These are phyloP conservation scores for Pangasius krempfi DNA, from an alignment of 2,797 vertebrate species.

Conservation along the genomic window DNA sequence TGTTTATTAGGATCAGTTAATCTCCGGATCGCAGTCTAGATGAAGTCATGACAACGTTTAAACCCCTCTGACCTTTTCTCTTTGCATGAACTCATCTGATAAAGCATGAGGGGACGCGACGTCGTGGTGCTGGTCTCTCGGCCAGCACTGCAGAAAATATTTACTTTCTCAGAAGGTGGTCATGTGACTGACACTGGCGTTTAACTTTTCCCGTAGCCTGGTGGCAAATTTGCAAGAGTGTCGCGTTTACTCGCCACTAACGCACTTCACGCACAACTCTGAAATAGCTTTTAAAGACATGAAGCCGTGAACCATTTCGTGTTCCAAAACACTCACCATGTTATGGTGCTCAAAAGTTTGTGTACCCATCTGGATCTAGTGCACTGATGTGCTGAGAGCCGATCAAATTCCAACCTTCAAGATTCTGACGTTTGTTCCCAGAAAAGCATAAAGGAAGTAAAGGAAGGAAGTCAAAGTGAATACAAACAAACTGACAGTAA, in stretches of 20 bases:
- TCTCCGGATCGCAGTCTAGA: too few relatives aligned
- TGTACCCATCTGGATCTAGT: neutral
- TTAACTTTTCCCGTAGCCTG: neutral
- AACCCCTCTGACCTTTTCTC: neutral
- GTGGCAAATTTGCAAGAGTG: neutral
- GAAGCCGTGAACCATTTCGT: neutral
- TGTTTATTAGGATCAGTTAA: constrained; percentile 16
- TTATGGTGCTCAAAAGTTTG: neutral
- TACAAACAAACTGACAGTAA: neutral
- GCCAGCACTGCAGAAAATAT: neutral
- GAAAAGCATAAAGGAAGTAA: neutral
- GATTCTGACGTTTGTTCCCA: neutral
- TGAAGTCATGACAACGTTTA: neutral
- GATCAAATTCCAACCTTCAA: neutral
- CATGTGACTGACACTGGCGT: neutral
- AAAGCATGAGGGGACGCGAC: neutral
- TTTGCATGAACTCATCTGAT: neutral
- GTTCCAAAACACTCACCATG: neutral
- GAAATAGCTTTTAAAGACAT: neutral
- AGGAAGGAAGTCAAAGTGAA: neutral
- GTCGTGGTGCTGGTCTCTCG: neutral
- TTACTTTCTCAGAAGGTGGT: neutral
- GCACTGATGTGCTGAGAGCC: neutral
- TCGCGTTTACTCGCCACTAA: neutral
- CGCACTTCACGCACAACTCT: neutral